Evolutionary conservation across 2,888 invertebrate genomes (phyloP).

Genomic region (Sphaerophoria rueppellii): DNA sequence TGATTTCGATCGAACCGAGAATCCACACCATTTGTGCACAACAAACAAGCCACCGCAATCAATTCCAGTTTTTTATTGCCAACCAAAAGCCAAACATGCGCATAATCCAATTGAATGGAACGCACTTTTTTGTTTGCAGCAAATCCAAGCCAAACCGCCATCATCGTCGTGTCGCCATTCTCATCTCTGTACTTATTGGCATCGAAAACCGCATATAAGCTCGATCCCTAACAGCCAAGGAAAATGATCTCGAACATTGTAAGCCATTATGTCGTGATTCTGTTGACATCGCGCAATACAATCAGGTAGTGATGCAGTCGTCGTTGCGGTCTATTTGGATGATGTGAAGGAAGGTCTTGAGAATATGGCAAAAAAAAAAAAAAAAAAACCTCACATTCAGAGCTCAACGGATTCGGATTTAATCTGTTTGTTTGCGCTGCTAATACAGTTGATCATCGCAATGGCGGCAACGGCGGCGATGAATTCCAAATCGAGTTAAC

Average conservation of each 20-base stretch:
- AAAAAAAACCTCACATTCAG: no score
- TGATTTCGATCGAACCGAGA: conserved; percentile 44
- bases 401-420: conserved; percentile 40
- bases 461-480: conserved; percentile 37
- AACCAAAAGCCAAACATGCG: conserved; percentile 37
- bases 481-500: conserved; percentile 72
- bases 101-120: conserved; percentile 66
- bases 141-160: not conserved
- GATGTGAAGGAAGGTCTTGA: conserved; percentile 4
- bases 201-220: not conserved
- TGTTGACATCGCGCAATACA: conserved; percentile 66
- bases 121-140: conserved; percentile 37
- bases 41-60: conserved; percentile 7
- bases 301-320: conserved; percentile 41
- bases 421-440: conserved; percentile 57
- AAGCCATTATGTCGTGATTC: conserved; percentile 73
- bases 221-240: not conserved
- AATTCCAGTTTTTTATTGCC: conserved; percentile 15
- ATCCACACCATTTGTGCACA: conserved; percentile 32
- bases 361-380: not conserved
- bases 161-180: conserved; percentile 13
- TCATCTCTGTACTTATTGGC: conserved; percentile 2
- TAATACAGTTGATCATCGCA: conserved; percentile 71
- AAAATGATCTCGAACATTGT: conserved; percentile 65
- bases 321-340: conserved; percentile 1